Base-by-base conservation (phyloP, 1,140 invertebrate species). In the Musca vetustissima region DNA sequence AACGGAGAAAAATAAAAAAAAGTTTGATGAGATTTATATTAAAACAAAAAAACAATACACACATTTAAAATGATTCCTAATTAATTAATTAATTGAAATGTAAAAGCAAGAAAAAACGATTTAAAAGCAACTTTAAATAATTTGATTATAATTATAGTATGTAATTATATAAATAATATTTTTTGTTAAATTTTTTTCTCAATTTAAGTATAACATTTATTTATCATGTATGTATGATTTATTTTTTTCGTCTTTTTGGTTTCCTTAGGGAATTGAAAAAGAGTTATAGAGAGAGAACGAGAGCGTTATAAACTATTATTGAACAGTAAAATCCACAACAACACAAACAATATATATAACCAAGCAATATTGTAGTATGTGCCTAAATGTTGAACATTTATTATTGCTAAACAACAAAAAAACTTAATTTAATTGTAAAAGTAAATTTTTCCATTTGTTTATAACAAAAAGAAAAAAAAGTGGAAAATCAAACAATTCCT, bases 331-430 rank as follows among this genome's bases (percentile, higher is more conserved):
- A 43, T 2, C 36, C 6, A 43, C 36, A 43, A 13, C 36, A 43
- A 43, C 36, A 59, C 13, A 28, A n/a, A 28, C 21, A 22, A 64
- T 47, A 32, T 43, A 14, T n/a, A 13, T 14, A 47, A 64, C n/a
- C 47, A 66, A 66, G 65, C 65, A 66, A 66, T 66, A 66, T 25
- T 66, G 28, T 52, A 59, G 25, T 47, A 47, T 66, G 65, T 66
- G 65, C 65, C 65, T 66, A 67, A 67, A 67, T 67, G 50, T 67
- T 67, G 66, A 67, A 67, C 50, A 67, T 53, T 67, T 67, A 17
- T 32, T 17, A 67, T 66, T 69, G 64, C 68, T 66, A 66, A 64
- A 64, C 32, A 55, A 65, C 14, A 57, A 67, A 59, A 49, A 53
- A 65, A 25, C 7, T 1, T 59, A 49, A 65, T 15, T 43, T 55